phyloP scores from a whole-genome alignment of 1,140 invertebrate genomes.

The Drosophila nikananu region DNA sequence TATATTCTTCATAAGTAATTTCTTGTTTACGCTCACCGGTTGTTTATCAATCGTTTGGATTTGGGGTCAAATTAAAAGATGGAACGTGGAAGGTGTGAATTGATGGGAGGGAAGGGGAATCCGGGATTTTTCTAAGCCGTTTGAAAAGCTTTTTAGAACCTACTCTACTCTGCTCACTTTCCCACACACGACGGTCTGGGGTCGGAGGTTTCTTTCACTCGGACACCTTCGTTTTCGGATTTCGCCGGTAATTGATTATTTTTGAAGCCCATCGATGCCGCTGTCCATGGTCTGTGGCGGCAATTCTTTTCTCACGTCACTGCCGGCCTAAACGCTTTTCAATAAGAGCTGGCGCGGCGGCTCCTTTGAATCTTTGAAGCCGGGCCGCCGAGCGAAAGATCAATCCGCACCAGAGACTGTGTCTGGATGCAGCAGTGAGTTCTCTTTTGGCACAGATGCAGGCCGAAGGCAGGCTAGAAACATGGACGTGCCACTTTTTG shows the following conservation, averaged over 20 bases:
- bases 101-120: background rate
- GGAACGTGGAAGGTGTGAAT: constrained; percentile 25
- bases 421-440: constrained; percentile 13
- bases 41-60: constrained; percentile 45
- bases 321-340: constrained; percentile 53
- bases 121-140: constrained; percentile 10
- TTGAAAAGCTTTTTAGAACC: constrained; percentile 48
- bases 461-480: constrained; percentile 22
- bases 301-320: constrained; percentile 61
- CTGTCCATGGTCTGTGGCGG: constrained; percentile 18
- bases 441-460: constrained; percentile 60
- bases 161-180: constrained; percentile 20
- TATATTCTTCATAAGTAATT: constrained; percentile 28
- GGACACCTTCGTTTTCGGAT: constrained; percentile 43
- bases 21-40: constrained; percentile 39
- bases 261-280: constrained; percentile 46
- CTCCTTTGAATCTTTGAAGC: constrained; percentile 37
- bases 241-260: constrained; percentile 56
- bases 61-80: constrained; percentile 26
- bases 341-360: constrained; percentile 23
- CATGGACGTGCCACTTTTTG: constrained; percentile 60
- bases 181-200: constrained; percentile 51
- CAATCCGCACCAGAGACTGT: constrained; percentile 38
- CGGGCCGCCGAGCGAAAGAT: constrained; percentile 46
- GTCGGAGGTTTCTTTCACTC: constrained; percentile 27